Evolutionary conservation across 2,888 invertebrate genomes (phyloP), one percentile per base, ranked within the genome.

Genomic region (Junonia oenone): DNA sequence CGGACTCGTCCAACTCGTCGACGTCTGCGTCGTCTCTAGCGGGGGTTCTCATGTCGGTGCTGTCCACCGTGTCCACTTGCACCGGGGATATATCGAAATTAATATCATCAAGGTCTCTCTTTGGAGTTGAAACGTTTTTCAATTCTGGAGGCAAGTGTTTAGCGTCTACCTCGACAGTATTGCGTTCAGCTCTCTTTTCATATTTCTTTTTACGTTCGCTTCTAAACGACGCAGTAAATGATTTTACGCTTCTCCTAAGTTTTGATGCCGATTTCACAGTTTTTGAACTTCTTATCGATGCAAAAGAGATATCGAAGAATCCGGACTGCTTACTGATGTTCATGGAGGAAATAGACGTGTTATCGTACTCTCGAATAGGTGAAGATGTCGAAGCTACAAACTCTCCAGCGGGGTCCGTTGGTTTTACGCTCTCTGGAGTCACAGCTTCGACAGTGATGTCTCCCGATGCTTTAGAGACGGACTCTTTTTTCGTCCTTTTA

Each of bases 141-240:
- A 82, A 62, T 47, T 81, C 78, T 1, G 78, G 40, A 5, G 81
- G 81, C 27, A 85, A 64, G 52, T 87, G 84, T 43, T 81, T 78
- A 15, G 83, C 78, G 63, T 81, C 82, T 5, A 89, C 85, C 46
- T 85, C 86, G 11, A 89, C 80, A 5, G 86, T 83, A 61, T 89
- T 85, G 8, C 87, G 76, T 60, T 87, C 85, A 1, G 76, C 65
- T 52, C 85, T 69, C 62, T 89, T 90, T 68, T 90, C 90, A 59
- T 90, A 90, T 63, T 90, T 91, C 73, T 91, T 91, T 65, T 89
- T 91, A 29, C 90, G 76, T 71, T 90, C 90, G 62, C 89, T 89
- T 63, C 91, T 77, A 64, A 91, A 91, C 0, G 91, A 91, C 9
- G 91, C 89, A n/a, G 90, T 91, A 62, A 91, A 87, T 1, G 90